These are phyloP conservation scores for Aptenodytes patagonicus DNA, from an alignment of 2,113 vertebrate genomes.

Conservation along the genomic window DNA sequence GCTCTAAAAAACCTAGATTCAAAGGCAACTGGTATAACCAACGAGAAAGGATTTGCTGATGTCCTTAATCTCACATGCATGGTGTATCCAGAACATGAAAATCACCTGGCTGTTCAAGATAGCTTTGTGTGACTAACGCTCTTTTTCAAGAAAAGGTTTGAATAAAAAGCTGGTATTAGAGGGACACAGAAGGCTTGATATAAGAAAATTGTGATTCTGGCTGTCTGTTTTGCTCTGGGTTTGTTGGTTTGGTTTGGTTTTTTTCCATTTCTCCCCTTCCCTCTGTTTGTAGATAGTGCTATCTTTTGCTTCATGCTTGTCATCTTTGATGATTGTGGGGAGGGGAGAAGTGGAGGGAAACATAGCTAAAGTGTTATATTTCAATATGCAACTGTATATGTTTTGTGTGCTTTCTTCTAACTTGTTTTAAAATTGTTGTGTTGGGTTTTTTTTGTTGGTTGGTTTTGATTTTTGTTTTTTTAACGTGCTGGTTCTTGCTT, in stretches of 20 bases:
- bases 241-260: not conserved
- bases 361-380: fast-evolving
- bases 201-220: not conserved
- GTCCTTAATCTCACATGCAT: not conserved
- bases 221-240: not conserved
- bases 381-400: not conserved
- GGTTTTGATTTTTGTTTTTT: not conserved
- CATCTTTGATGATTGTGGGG: not conserved
- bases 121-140: not conserved
- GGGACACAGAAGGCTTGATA: not conserved
- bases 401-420: not conserved
- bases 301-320: not conserved
- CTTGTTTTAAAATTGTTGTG: not conserved
- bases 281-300: not conserved
- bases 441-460: not conserved
- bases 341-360: not conserved
- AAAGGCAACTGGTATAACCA: not conserved
- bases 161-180: not conserved
- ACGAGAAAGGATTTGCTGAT: not conserved
- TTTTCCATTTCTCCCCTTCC: not conserved
- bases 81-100: not conserved
- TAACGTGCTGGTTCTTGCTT: not conserved
- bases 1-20: not conserved
- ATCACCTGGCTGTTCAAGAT: not conserved
- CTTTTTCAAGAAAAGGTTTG: not conserved